Evolutionary conservation across 2,113 vertebrate genomes (phyloP).

Genomic region (Meles meles): DNA sequence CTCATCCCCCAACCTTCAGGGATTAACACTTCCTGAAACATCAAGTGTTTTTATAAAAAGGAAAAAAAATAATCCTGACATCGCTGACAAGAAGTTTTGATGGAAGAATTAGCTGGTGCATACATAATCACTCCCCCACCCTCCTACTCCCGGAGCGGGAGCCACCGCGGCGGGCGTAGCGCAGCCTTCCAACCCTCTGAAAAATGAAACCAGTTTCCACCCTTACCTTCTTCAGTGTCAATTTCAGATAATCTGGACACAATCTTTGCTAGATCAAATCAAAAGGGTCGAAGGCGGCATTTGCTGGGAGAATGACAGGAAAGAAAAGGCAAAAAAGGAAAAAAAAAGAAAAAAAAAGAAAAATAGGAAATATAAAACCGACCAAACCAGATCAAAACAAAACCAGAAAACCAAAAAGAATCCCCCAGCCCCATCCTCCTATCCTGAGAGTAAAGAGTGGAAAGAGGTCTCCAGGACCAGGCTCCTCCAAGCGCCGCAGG

Average conservation of each 20-base stretch:
- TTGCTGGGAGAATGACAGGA: constrained; percentile 80
- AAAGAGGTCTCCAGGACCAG: constrained; percentile 86
- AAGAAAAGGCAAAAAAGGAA: constrained; percentile 58
- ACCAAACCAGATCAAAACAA: constrained; percentile 64
- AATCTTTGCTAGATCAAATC: constrained; percentile 81
- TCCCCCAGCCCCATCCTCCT: constrained; percentile 77
- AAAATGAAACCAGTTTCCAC: constrained; percentile 79
- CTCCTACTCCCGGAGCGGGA: constrained; percentile 73
- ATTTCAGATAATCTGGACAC: constrained; percentile 80
- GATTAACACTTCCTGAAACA: constrained; percentile 77
- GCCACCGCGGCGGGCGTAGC: constrained; percentile 61
- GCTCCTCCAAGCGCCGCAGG: constrained; percentile 84
- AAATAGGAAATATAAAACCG: constrained; percentile 54
- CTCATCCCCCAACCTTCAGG: constrained; percentile 57
- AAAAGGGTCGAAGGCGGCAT: constrained; percentile 77
- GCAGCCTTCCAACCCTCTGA: constrained; percentile 79
- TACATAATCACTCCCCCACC: constrained; percentile 74
- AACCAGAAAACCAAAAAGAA: constrained; percentile 73
- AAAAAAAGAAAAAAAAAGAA: constrained; percentile 73
- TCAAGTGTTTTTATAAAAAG: constrained; percentile 76
- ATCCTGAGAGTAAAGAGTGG: constrained; percentile 80
- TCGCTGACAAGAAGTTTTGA: constrained; percentile 75
- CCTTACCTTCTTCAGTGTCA: constrained; percentile 89
- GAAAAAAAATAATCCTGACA: constrained; percentile 73
- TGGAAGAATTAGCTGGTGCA: constrained; percentile 71